Base-by-base conservation (phyloP, 2,797 vertebrate genomes). In the Diplodus sargus region DNA sequence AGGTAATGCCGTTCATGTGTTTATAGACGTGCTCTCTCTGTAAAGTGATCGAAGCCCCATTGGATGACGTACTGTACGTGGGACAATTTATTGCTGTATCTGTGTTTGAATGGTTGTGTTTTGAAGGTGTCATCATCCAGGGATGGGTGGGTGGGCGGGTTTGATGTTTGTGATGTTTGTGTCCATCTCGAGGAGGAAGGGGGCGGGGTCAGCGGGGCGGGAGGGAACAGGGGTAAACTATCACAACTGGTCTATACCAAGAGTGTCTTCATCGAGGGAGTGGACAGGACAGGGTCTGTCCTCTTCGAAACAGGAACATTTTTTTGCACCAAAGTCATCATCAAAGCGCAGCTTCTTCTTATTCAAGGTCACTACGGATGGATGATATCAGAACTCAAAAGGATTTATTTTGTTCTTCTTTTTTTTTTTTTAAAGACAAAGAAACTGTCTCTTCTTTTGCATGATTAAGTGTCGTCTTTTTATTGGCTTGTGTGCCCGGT, bases 281-380 rank as follows among this genome's bases (percentile, higher is more conserved):
- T 79, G 94, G 94, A 89, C 94, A 94, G 92, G 92, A 92, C 93
- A 93, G 92, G 93, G 92, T 94, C 93, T 94, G 92, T 90, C 93
- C 89, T 91, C 93, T 92, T 93, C 89, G 72, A 91, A 93, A 91
- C 91, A 93, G 94, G 93, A 94, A 94, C 93, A 93, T 94, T 94
- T 92, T 93, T 94, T 94, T 94, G 94, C 94, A 94, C 94, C 94
- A 94, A 94, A 94, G 94, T 94, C 94, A 94, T 93, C 94, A 92
- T 94, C 93, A 93, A 94, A 89, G 94, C 92, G 94, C 94, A 94
- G 94, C 94, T 94, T 94, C 91, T 94, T 91, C 93, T 93, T 92
- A 90, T 90, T 93, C 92, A 92, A 93, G 91, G 90, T 94, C 91
- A 93, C 91, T 83, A 91, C 10, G 90, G 90, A 92, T 89, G 90